phyloP scores from a whole-genome alignment of 2,113 vertebrate genomes.

The Sardina pilchardus region DNA sequence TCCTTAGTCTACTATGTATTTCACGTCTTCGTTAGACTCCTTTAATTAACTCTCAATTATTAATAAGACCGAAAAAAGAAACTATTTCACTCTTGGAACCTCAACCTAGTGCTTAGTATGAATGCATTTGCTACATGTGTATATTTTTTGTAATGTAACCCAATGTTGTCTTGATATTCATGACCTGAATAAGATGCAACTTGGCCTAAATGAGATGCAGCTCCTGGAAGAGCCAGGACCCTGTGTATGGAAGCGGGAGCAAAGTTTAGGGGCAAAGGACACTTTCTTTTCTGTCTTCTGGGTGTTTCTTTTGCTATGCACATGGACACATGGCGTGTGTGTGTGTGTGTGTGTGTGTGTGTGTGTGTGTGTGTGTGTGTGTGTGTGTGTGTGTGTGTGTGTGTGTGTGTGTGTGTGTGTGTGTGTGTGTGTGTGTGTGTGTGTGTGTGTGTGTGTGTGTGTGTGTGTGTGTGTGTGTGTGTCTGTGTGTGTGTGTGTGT shows the following conservation, averaged over 20 bases:
- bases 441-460: background rate
- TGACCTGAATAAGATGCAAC: background rate
- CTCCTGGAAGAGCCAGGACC: too few relatives aligned
- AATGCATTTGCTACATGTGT: background rate
- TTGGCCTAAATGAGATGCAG: background rate
- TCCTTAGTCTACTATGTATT: background rate
- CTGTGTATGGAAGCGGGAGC: background rate
- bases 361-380: background rate
- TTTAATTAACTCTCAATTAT: background rate
- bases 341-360: background rate
- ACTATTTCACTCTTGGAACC: background rate
- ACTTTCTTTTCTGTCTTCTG: background rate
- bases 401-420: background rate
- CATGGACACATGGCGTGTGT: background rate
- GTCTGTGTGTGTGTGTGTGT: background rate
- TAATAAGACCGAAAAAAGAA: background rate
- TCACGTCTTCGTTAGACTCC: too few relatives aligned
- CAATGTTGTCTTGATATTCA: background rate
- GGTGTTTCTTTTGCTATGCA: background rate
- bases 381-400: too few relatives aligned
- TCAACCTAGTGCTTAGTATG: background rate
- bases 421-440: background rate
- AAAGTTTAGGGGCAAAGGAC: background rate
- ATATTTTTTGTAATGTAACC: background rate
- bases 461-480: background rate